These are phyloP conservation scores for Protophormia terraenovae DNA, from an alignment of 2,888 invertebrate species.

Conservation along the genomic window DNA sequence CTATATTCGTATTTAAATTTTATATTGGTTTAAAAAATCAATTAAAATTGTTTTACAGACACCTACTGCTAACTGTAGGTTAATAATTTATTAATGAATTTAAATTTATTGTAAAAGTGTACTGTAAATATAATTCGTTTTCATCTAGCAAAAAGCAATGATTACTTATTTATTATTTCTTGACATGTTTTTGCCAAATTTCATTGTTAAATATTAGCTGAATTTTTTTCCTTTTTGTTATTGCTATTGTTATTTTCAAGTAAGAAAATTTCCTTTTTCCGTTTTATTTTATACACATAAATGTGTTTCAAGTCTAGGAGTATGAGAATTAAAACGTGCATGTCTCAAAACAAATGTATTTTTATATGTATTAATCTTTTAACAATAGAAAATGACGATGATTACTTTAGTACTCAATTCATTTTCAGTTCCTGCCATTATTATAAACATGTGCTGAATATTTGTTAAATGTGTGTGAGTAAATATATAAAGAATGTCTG, in stretches of 20 bases:
- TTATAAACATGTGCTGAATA: conserved; percentile 17
- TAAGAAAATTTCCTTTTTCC: conserved; percentile 26
- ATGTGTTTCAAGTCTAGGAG: not conserved
- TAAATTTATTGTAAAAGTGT: no score
- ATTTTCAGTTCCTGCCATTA: conserved; percentile 38
- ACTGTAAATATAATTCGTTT: not conserved
- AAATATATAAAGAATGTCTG: not conserved
- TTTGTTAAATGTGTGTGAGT: not conserved
- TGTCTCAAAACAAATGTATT: not conserved
- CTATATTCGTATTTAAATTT: no score
- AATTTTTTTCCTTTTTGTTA: not conserved
- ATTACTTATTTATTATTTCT: conserved; percentile 6
- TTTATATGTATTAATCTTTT: conserved; percentile 29
- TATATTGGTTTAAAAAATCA: no score
- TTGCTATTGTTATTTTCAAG: not conserved
- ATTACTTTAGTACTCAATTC: conserved; percentile 37
- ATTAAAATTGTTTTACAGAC: no score
- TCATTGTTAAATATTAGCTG: conserved; percentile 32
- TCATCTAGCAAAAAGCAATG: not conserved
- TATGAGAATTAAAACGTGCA: not conserved
- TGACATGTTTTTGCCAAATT: conserved; percentile 13
- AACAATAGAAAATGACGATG: conserved; percentile 42
- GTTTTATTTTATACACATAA: not conserved
- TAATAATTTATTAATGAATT: no score
- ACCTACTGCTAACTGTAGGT: no score